phyloP scores from a whole-genome alignment of 2,797 vertebrate genomes.

The Crax fasciolata region DNA sequence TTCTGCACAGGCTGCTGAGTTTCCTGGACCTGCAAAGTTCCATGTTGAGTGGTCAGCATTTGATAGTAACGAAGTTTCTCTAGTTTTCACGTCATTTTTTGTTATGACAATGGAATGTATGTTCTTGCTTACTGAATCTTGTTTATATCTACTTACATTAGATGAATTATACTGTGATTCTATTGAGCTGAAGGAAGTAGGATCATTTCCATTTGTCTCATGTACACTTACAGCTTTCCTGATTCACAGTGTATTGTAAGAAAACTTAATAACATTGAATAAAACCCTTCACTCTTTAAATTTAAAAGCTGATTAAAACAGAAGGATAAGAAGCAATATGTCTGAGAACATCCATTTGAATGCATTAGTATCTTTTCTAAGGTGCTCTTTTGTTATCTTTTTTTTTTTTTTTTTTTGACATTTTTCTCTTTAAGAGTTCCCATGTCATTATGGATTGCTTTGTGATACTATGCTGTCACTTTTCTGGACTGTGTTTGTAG shows the following conservation, averaged over 20 bases:
- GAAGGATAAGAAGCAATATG: background rate
- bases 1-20: background rate
- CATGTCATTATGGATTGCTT: background rate
- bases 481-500: background rate
- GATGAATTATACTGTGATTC: background rate
- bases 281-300: background rate
- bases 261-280: background rate
- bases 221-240: background rate
- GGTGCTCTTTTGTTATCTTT: background rate
- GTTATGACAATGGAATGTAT: background rate
- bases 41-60: background rate
- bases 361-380: background rate
- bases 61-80: background rate
- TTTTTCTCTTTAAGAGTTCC: slow-evolving; percentile 9
- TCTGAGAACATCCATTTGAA: background rate
- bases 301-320: background rate
- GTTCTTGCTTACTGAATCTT: background rate
- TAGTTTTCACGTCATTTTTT: background rate
- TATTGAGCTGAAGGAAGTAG: background rate
- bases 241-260: background rate
- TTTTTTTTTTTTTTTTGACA: background rate
- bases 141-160: background rate
- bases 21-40: background rate
- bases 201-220: background rate
- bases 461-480: background rate